phyloP scores from a whole-genome alignment of 2,113 vertebrate genomes.

The Amphiprion percula region DNA sequence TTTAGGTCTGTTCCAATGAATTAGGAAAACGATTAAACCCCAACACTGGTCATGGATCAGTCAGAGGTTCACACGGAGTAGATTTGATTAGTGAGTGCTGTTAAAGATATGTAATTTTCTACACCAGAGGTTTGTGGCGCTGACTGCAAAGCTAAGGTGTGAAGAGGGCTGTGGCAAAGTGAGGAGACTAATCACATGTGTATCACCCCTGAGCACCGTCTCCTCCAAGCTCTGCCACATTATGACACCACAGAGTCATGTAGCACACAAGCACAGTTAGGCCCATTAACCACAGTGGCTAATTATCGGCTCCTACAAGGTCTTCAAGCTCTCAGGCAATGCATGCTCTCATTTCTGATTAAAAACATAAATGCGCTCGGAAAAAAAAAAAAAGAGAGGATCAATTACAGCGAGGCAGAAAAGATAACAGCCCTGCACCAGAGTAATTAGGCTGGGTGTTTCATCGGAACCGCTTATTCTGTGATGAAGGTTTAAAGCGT shows the following conservation, averaged over 20 bases:
- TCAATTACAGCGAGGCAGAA: constrained; percentile 77
- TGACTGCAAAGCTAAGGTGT: constrained; percentile 54
- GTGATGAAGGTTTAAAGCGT: constrained; percentile 86
- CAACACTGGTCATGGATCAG: constrained; percentile 47
- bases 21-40: constrained; percentile 25
- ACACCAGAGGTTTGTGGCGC: constrained; percentile 42
- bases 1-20: constrained; percentile 21
- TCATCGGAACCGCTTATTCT: constrained; percentile 81
- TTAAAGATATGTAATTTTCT: constrained; percentile 57
- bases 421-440: constrained; percentile 74
- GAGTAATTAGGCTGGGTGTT: constrained; percentile 85
- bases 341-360: constrained; percentile 82
- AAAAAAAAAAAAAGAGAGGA: constrained; percentile 75
- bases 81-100: constrained; percentile 60
- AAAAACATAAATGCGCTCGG: constrained; percentile 79
- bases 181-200: constrained; percentile 67
- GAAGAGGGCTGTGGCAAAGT: constrained; percentile 67
- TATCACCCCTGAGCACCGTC: constrained; percentile 65
- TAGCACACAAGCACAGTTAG: constrained; percentile 66
- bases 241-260: constrained; percentile 66
- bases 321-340: constrained; percentile 79
- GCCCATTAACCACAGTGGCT: constrained; percentile 83
- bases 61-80: constrained; percentile 31
- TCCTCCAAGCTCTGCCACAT: constrained; percentile 61
- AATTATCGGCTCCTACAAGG: constrained; percentile 84